Conservation (phyloP, 1,140 invertebrate genomes). For the Chymomyza costata region DNA sequence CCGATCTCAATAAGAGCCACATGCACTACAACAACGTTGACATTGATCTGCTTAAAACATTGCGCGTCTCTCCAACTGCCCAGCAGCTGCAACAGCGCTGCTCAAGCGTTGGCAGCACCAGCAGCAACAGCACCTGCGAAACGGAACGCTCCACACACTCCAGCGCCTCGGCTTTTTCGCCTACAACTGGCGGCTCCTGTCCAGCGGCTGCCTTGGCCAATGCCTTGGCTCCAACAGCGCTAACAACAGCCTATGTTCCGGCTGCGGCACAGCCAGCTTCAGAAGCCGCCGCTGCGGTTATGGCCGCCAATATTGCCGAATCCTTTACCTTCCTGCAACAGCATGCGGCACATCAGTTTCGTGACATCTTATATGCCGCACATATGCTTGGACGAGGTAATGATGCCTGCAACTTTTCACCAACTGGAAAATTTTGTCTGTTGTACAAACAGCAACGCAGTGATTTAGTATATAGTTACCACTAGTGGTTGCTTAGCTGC, state of each 20-base stretch:
- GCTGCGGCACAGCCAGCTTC: constrained; percentile 6
- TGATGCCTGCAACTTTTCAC: neutral
- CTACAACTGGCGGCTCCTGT: constrained; percentile 12
- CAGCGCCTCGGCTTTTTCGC: constrained; percentile 34
- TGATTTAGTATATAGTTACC: too few relatives aligned
- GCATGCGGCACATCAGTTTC: constrained; percentile 74
- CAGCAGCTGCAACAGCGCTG: constrained; percentile 52
- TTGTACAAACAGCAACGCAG: constrained; percentile 59
- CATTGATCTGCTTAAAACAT: constrained; percentile 37
- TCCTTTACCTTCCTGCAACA: constrained; percentile 70
- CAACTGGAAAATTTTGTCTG: constrained; percentile 35
- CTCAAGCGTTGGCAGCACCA: constrained; percentile 70
- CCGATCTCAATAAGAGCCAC: constrained; percentile 9
- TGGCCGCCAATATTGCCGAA: constrained; percentile 68
- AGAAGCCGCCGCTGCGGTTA: constrained; percentile 49
- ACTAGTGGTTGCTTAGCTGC: constrained; percentile 34
- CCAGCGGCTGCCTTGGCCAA: constrained; percentile 24
- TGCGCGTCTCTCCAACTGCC: constrained; percentile 42
- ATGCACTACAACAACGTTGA: neutral
- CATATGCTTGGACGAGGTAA: constrained; percentile 73
- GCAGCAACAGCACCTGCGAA: constrained; percentile 68
- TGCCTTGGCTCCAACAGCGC: constrained; percentile 13
- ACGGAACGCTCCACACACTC: constrained; percentile 56
- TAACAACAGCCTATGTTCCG: constrained; percentile 7
- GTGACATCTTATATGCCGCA: constrained; percentile 74